Evolutionary conservation across 2,888 invertebrate genomes (phyloP).

Genomic region (Polia nebulosa): DNA sequence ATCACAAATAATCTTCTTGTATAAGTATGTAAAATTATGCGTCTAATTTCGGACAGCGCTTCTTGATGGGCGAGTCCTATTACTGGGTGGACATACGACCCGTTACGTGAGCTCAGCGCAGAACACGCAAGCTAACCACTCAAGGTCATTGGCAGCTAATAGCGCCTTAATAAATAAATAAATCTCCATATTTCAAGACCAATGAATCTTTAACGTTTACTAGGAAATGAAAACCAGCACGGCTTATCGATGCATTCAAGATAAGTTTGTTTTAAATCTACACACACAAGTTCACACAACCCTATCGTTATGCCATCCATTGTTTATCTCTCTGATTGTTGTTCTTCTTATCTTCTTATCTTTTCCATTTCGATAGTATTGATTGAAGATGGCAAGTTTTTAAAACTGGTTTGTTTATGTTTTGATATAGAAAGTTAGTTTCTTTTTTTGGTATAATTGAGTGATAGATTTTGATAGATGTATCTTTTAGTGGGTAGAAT

Average conservation of each 20-base stretch:
- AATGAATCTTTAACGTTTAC: not conserved
- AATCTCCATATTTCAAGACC: not conserved
- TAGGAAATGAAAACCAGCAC: not conserved
- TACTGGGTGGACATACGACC: too few relatives aligned
- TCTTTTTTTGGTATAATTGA: conserved; percentile 15
- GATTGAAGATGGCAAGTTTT: conserved; percentile 15
- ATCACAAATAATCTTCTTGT: too few relatives aligned
- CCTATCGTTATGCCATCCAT: conserved; percentile 31
- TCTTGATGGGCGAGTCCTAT: too few relatives aligned
- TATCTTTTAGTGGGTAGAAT: not conserved
- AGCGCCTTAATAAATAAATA: too few relatives aligned
- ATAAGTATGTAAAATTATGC: too few relatives aligned
- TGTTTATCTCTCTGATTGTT: conserved; percentile 29
- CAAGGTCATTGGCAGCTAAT: too few relatives aligned
- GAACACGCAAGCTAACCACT: too few relatives aligned
- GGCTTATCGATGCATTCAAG: conserved; percentile 10
- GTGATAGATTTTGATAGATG: conserved; percentile 3
- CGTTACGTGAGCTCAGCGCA: too few relatives aligned
- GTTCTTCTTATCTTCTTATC: conserved; percentile 34
- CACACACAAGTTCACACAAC: not conserved
- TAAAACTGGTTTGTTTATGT: conserved; percentile 29
- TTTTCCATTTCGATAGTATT: conserved; percentile 45
- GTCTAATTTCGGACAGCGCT: too few relatives aligned
- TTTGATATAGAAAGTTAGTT: conserved; percentile 23
- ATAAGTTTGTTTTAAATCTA: conserved; percentile 7